Percentiles rank a stretch among this genome's conserved stretches.
phyloP scores from a whole-genome alignment of 35 echinoderm and acorn worm species.

The Amphiura filiformis region DNA sequence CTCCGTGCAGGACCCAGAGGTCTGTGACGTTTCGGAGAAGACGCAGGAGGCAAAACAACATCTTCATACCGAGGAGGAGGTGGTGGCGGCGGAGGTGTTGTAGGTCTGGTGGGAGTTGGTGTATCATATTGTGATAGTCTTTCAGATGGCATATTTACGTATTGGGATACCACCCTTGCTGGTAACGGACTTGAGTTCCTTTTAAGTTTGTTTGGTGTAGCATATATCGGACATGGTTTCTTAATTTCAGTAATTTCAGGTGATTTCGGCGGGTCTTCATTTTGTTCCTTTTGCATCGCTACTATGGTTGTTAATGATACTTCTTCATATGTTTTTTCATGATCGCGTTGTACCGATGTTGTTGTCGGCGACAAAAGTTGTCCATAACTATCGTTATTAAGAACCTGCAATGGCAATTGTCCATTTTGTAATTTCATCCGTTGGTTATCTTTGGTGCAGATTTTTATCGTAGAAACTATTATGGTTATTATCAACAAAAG shows the following conservation, averaged over 20 bases:
- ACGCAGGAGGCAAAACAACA: neutral
- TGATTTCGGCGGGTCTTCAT: neutral
- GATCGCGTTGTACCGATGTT: neutral
- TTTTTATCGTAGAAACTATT: constrained; percentile 10
- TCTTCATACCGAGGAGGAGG: neutral
- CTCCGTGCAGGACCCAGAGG: neutral
- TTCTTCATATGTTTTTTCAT: neutral
- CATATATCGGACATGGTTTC: neutral
- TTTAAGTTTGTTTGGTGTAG: neutral
- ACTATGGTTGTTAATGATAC: neutral
- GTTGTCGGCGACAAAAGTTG: neutral
- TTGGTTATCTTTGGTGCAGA: neutral
- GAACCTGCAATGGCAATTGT: neutral
- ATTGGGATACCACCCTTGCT: neutral
- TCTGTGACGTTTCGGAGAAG: neutral
- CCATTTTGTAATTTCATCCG: neutral
- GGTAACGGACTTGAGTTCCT: neutral
- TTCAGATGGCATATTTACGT: neutral
- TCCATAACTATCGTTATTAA: constrained; percentile 14
- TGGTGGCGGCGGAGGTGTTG: neutral
- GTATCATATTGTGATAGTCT: neutral
- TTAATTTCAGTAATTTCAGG: neutral
- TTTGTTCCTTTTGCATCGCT: neutral
- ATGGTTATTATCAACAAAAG: neutral
- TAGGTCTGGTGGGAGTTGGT: neutral